A percentile compares a stretch with the other conserved stretches of the same genome.
phyloP scores from a whole-genome alignment of 2,113 vertebrate genomes.

The Uropsilus gracilis region DNA sequence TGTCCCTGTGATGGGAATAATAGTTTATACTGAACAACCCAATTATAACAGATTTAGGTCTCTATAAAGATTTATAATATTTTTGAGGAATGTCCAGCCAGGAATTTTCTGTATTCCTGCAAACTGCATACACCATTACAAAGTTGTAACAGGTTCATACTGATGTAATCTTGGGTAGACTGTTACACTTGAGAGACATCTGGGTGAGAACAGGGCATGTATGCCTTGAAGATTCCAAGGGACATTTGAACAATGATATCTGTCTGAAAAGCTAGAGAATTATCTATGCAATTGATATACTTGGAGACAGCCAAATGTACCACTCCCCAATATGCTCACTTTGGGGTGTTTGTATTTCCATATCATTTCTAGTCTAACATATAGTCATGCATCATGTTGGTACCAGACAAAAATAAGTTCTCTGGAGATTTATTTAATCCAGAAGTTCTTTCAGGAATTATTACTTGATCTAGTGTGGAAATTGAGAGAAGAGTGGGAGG shows the following conservation, averaged over 20 bases:
- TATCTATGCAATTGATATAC: background rate
- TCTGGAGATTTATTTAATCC: background rate
- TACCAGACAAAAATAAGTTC: background rate
- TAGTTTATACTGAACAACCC: slow-evolving; percentile 1
- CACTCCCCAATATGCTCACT: background rate
- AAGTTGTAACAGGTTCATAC: background rate
- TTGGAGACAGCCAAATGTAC: background rate
- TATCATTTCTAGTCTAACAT: background rate
- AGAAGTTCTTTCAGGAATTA: slow-evolving; percentile 31
- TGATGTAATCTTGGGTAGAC: background rate
- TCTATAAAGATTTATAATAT: slow-evolving; percentile 42
- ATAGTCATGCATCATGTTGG: background rate
- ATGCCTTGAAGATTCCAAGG: background rate
- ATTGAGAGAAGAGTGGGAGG: background rate
- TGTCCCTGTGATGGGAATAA: slow-evolving; percentile 28
- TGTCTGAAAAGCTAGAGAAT: slow-evolving; percentile 5
- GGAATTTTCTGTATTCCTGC: background rate
- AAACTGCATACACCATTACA: background rate
- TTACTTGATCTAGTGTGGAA: background rate
- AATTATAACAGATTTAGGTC: background rate
- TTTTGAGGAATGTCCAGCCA: background rate
- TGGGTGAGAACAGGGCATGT: background rate
- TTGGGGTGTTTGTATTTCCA: background rate
- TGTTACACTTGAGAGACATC: background rate
- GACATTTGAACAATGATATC: background rate